These are phyloP conservation scores for Onychomys torridus DNA, from an alignment of 2,797 vertebrate genomes.

Conservation along the genomic window DNA sequence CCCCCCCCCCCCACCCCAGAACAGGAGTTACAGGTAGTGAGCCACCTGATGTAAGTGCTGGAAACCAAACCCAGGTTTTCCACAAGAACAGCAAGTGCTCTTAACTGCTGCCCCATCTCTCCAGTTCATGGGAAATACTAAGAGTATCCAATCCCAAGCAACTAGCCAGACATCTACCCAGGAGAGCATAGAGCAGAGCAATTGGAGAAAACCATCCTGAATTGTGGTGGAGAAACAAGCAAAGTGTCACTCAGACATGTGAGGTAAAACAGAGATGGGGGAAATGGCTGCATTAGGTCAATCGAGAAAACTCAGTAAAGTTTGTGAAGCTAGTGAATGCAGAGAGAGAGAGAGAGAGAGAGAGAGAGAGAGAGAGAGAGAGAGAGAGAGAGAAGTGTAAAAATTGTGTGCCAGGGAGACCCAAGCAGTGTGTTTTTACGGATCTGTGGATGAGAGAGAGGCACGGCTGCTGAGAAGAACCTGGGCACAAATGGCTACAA, in stretches of 20 bases:
- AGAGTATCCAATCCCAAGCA: background rate
- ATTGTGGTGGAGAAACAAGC: background rate
- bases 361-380: too few species aligned
- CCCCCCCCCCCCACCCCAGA: too few species aligned
- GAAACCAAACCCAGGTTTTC: background rate
- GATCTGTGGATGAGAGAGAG: background rate
- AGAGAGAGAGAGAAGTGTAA: background rate
- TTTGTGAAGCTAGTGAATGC: background rate
- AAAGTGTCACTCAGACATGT: background rate
- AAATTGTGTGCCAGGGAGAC: background rate
- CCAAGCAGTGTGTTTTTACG: rapidly evolving
- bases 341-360: too few species aligned
- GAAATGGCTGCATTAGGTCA: background rate
- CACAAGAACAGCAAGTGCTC: background rate
- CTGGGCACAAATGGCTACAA: background rate
- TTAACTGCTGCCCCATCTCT: background rate
- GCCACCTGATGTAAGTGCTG: background rate
- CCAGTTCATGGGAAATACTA: background rate
- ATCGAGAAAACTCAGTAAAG: background rate
- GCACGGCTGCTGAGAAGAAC: background rate
- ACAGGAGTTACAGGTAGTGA: background rate
- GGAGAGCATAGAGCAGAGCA: background rate
- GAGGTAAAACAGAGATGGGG: background rate
- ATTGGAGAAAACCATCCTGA: background rate
- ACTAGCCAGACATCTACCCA: background rate